Evolutionary conservation across 2,888 invertebrate species (phyloP), one percentile per base, ranked within the genome.

Genomic region (Hydriomena furcata): DNA sequence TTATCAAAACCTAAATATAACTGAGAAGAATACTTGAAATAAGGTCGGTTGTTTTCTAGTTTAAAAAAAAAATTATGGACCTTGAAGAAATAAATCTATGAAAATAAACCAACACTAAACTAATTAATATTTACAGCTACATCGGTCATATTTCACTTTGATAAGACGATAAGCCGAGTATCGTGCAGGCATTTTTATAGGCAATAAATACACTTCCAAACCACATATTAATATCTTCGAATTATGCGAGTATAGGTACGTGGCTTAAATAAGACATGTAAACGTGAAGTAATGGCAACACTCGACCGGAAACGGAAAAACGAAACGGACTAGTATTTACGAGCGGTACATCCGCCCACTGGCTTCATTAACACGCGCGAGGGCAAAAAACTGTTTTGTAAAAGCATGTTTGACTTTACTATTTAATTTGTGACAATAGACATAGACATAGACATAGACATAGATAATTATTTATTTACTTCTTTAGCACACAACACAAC

Each of bases 311-410:
- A 87, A 73, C 84, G 86, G 86, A 82, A 85, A 86, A 85, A 84
- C 87, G 84, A 83, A 87, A 81, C 84, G 82, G 82, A 79, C 81
- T 78, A 79, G 83, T 87, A 89, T 89, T 88, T 89, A 89, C 87
- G 87, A 85, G 74, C 81, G 65, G 73, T 61, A 82, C 84, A 79
- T 86, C 88, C 88, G 86, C 78, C 73, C 75, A 71, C 74, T 75
- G 76, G 79, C 77, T 76, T 80, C 78, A 80, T 82, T 82, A 80
- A 68, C 72, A 76, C 76, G 73, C 76, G 73, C 62, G 61, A 65
- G 61, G 68, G 75, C 73, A 73, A 75, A 71, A 66, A 61, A 63
- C 65, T 57, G 65, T 60, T 59, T 66, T 66, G 61, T 66, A 60
- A 67, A 71, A 68, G 61, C 61, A 70, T 61, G 51, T 56, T 71